Base-by-base conservation (phyloP, 2,888 invertebrate genomes). In the Tinea pellionella region DNA sequence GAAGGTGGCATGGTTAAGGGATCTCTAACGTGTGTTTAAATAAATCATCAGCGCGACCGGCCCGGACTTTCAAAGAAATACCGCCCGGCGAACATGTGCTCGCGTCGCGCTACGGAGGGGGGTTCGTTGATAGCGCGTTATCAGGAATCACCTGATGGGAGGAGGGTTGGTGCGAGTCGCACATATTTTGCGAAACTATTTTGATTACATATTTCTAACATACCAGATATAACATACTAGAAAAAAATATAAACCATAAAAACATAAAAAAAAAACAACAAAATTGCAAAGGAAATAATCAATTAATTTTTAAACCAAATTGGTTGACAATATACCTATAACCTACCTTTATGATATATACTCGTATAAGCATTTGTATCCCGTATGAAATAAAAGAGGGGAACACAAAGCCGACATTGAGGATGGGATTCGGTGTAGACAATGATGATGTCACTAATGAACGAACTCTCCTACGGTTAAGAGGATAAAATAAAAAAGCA, bases 1-100 rank as follows among this genome's bases (percentile, higher is more conserved):
- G 78, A 75, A 86, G 83, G 80, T 84, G 83, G 79, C 80, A 86
- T 12, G n/a, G 88, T 85, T 86, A 85, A 86, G 78, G 79, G 81
- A 81, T 82, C 81, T 72, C 67, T 70, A 69, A 42, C 73, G 71
- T 72, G 72, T 73, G 69, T 81, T 80, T 80, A 82, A 82, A 84
- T 82, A 82, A 81, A 83, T 83, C 81, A 82, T 80, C 74, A 13
- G 24, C 59, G 42, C 24, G 19, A 42, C 16, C 59, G 59, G 37
- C 59, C 3, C 37, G 43, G 30, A 9, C 42, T 12, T 12, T 16
- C n/a, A 24, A n/a, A 42, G 41, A 18, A 19, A 3, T 24, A 9
- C 59, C 43, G 59, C 59, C 1, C 42, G 58, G 9, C 55, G 19
- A 19, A 29, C 55, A 29, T 47, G 47, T 47, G 47, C 15, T 15